Conservation (phyloP, 2,113 vertebrate genomes). For the Thamnaconus septentrionalis region DNA sequence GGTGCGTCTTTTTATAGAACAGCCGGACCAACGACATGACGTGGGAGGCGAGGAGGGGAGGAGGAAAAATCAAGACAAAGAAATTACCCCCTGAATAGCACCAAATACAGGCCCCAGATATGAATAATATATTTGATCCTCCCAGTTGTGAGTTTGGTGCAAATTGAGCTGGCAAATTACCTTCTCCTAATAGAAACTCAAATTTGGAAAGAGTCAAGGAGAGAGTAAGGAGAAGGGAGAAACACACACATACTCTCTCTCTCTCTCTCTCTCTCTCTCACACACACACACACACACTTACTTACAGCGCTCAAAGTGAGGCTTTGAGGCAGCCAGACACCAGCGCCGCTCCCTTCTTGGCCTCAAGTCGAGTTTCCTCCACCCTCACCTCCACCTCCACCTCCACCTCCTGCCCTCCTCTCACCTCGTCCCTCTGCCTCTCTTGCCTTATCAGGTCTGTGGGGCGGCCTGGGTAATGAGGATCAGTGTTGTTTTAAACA, state of each 20-base stretch:
- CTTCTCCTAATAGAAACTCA: constrained; percentile 42
- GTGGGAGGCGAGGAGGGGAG: not conserved
- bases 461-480: constrained; percentile 75
- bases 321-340: constrained; percentile 45
- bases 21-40: no score
- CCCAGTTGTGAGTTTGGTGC: constrained; percentile 34
- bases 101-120: constrained; percentile 14
- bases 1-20: no score
- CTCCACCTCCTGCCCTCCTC: not conserved
- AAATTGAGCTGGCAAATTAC: constrained; percentile 45
- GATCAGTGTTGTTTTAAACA: constrained; percentile 84
- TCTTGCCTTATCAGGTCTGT: constrained; percentile 49
- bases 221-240: constrained; percentile 28
- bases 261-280: not conserved
- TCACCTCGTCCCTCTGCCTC: constrained; percentile 33
- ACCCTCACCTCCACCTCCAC: constrained; percentile 1
- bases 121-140: constrained; percentile 30
- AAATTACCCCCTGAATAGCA: constrained; percentile 27
- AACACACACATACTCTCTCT: constrained; percentile 3
- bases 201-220: constrained; percentile 50
- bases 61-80: constrained; percentile 10
- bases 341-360: constrained; percentile 35
- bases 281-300: constrained; percentile 27
- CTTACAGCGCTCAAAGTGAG: constrained; percentile 51
- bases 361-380: constrained; percentile 9